Percentiles rank a stretch among this genome's conserved stretches.
phyloP scores from a whole-genome alignment of 2,888 invertebrate genomes.

The Clunio marinus region DNA sequence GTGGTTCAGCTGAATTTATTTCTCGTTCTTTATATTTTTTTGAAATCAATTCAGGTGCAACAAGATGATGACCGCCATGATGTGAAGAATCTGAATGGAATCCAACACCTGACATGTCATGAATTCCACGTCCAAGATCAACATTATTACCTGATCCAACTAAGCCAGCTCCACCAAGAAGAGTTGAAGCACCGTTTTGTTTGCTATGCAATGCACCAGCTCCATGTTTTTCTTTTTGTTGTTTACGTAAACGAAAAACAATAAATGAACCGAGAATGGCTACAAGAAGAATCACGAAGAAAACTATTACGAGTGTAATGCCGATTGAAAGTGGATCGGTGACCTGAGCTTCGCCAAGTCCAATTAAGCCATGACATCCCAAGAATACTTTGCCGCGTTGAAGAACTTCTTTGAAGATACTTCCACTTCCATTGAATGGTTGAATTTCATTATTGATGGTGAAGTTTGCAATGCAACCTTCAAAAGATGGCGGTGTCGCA shows the following conservation, averaged over 20 bases:
- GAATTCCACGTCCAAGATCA: constrained; percentile 64
- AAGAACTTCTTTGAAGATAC: constrained; percentile 67
- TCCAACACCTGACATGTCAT: constrained; percentile 64
- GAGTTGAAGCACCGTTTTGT: constrained; percentile 67
- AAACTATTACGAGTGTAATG: constrained; percentile 87
- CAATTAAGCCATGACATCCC: constrained; percentile 73
- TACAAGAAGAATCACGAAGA: constrained; percentile 84
- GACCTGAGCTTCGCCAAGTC: constrained; percentile 70
- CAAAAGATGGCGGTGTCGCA: constrained; percentile 62
- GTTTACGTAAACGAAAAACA: constrained; percentile 83
- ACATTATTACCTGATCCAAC: constrained; percentile 65
- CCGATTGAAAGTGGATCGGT: constrained; percentile 88
- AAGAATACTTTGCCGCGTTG: constrained; percentile 67
- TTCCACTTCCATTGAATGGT: constrained; percentile 83
- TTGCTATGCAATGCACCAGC: constrained; percentile 70
- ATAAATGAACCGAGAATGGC: constrained; percentile 87
- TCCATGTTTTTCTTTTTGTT: constrained; percentile 79
- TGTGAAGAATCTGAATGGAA: constrained; percentile 70
- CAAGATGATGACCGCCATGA: constrained; percentile 71
- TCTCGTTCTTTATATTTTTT: constrained; percentile 87
- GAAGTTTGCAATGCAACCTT: constrained; percentile 87
- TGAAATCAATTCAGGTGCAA: constrained; percentile 79
- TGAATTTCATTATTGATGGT: constrained; percentile 84
- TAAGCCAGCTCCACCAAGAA: constrained; percentile 65
- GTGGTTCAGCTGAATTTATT: constrained; percentile 65